Conservation (phyloP, 2,113 vertebrate genomes). For the Cercopithecus mona region DNA sequence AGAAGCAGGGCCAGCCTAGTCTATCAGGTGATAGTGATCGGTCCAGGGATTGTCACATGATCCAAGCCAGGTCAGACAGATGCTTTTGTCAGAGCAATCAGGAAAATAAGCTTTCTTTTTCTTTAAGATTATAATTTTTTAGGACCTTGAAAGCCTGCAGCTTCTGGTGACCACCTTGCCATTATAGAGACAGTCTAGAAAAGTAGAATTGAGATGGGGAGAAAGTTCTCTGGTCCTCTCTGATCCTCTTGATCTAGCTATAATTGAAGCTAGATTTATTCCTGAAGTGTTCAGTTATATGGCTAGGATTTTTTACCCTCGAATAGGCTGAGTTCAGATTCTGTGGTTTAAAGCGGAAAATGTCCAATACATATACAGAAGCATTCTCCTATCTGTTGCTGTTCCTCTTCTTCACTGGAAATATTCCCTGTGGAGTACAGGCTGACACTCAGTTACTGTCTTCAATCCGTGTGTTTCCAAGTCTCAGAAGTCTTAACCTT, state of each 20-base stretch:
- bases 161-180: background rate
- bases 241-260: background rate
- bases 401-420: background rate
- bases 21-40: too few relatives aligned
- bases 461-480: background rate
- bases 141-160: background rate
- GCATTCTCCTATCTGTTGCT: background rate
- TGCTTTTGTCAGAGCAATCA: background rate
- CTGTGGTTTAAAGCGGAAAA: slow-evolving; percentile 29
- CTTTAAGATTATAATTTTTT: background rate
- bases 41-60: background rate
- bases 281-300: background rate
- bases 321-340: background rate
- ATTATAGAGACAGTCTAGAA: background rate
- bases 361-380: background rate
- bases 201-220: background rate
- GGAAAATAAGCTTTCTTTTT: background rate
- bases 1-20: background rate
- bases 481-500: background rate
- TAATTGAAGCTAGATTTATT: background rate
- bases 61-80: background rate
- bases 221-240: background rate
- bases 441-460: background rate
- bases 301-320: background rate
- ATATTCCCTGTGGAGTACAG: background rate